These are phyloP conservation scores for Ptycholaimellus sp. DNA, from an alignment of 2,888 invertebrate species.

Conservation along the genomic window DNA sequence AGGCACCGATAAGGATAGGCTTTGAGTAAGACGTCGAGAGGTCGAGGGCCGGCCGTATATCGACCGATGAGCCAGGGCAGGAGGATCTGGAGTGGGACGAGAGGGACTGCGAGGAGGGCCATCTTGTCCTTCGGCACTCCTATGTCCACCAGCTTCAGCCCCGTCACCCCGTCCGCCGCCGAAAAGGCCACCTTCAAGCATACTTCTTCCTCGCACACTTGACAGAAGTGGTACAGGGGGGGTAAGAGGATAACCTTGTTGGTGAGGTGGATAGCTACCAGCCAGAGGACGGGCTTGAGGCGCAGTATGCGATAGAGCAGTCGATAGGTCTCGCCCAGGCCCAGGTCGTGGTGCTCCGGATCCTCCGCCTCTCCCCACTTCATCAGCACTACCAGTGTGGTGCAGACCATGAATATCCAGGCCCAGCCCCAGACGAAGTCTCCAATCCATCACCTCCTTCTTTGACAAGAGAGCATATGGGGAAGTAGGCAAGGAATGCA, in stretches of 20 bases:
- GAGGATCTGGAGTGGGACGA: conserved; percentile 75
- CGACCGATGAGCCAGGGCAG: conserved; percentile 58
- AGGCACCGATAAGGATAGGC: conserved; percentile 44
- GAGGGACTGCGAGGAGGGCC: conserved; percentile 67
- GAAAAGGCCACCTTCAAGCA: conserved; percentile 66
- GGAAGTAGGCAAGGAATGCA: no score
- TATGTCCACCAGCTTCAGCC: conserved; percentile 74
- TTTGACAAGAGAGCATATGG: no score
- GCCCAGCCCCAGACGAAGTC: conserved; percentile 89
- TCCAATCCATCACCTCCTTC: no score
- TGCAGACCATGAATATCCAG: conserved; percentile 60
- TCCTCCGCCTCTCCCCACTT: no score
- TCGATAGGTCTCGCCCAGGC: conserved; percentile 48
- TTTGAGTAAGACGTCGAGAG: conserved; percentile 60
- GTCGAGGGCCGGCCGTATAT: conserved; percentile 63
- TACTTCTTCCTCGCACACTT: no score
- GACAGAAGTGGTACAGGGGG: no score
- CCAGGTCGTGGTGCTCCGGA: no score
- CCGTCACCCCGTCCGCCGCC: conserved; percentile 77
- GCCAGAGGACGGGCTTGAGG: conserved; percentile 51
- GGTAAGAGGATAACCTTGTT: conserved; percentile 69
- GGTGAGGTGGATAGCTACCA: conserved; percentile 57
- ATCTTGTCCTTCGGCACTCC: conserved; percentile 84
- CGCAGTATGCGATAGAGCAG: conserved; percentile 56
- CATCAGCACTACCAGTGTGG: conserved; percentile 62